Evolutionary conservation across 2,113 vertebrate genomes (phyloP).

Genomic region (Plecturocebus donacophilus): DNA sequence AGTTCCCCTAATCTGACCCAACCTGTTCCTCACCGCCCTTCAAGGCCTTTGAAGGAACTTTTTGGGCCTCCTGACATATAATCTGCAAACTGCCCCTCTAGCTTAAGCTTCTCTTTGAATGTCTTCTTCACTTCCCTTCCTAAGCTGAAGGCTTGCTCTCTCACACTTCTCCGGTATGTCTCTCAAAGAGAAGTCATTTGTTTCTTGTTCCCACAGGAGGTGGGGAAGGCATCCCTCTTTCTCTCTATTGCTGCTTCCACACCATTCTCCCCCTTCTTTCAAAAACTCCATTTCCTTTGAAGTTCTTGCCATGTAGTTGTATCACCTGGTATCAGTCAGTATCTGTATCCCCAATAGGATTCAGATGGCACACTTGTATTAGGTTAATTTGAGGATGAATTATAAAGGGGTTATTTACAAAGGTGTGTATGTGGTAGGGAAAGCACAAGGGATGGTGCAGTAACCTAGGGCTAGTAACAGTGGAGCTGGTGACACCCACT

Average conservation of each 20-base stretch:
- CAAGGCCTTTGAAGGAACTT: neutral
- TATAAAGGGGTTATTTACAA: neutral
- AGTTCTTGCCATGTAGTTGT: neutral
- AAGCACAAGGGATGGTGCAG: neutral
- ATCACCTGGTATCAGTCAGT: neutral
- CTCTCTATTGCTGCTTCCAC: neutral
- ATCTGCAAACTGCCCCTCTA: neutral
- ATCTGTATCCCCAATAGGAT: neutral
- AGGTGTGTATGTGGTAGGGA: neutral
- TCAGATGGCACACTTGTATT: neutral
- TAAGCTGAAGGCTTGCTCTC: neutral
- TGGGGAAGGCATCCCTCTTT: neutral
- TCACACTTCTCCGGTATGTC: neutral
- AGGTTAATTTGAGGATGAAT: neutral
- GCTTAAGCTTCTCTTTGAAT: neutral
- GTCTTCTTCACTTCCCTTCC: neutral
- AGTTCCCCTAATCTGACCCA: neutral
- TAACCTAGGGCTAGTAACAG: neutral
- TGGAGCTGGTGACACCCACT: neutral
- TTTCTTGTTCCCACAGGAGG: neutral
- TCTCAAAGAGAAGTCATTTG: neutral
- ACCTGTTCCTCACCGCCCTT: neutral
- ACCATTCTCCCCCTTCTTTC: neutral
- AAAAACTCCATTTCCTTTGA: neutral
- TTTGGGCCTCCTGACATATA: neutral